Conservation (phyloP, 2,797 vertebrate species). For the Cirrhinus mrigala region DNA sequence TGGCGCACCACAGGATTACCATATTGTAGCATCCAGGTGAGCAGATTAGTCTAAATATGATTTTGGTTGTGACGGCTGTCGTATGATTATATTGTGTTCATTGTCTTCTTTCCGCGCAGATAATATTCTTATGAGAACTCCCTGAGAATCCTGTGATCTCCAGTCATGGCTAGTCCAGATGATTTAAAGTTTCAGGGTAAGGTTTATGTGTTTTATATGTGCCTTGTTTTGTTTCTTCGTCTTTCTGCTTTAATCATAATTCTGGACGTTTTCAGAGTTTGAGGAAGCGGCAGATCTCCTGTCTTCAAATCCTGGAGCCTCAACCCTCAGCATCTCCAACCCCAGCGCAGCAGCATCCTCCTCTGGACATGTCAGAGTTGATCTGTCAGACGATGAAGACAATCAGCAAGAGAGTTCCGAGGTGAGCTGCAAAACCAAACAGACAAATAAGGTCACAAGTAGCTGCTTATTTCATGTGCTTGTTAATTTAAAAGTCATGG, state of each 20-base stretch:
- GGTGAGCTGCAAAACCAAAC: conserved; percentile 66
- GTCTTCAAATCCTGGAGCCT: conserved; percentile 77
- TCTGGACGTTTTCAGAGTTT: conserved; percentile 77
- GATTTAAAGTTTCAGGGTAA: conserved; percentile 88
- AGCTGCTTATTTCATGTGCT: neutral
- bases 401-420: conserved; percentile 78
- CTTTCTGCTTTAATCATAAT: neutral
- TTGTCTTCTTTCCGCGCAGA: conserved; percentile 54
- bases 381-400: conserved; percentile 79
- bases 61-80: neutral
- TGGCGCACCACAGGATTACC: neutral
- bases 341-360: conserved; percentile 51
- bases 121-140: conserved; percentile 7
- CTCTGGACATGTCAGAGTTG: conserved; percentile 74
- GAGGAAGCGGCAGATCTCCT: conserved; percentile 83
- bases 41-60: neutral
- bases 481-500: neutral
- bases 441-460: neutral
- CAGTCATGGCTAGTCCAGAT: conserved; percentile 81
- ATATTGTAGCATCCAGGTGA: conserved; percentile 21
- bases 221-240: neutral
- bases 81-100: neutral
- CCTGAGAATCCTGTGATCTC: conserved; percentile 41
- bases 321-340: conserved; percentile 72
- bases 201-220: neutral